Evolutionary conservation across 2,888 invertebrate genomes (phyloP), one percentile per base, ranked within the genome.

Genomic region (Leucophenga maculata): DNA sequence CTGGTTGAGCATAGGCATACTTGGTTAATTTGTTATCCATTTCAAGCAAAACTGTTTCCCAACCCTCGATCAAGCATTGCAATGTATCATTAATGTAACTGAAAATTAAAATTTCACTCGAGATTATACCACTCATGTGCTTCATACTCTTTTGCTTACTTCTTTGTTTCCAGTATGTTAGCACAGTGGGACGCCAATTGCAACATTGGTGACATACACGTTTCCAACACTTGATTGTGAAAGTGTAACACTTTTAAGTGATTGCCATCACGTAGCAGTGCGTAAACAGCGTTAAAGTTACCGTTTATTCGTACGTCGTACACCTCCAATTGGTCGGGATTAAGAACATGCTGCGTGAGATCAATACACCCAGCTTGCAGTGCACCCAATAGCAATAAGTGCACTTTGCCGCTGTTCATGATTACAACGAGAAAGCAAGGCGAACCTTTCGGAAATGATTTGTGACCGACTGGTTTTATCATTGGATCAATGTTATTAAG

Each of bases 31-130:
- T 98, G 62, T 94, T 93, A 86, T 98, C 97, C 93, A 98, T 95
- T 90, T 98, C 97, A 55, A 97, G 87, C 48, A 98, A 90, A 80
- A 97, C 96, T 75, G 95, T 96, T 86, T 98, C 98, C 97, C 97
- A 98, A 0, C 97, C 95, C 89, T 97, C 97, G 50, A 92, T 93
- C 75, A 97, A 93, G 8, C 94, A 93, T 77, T 92, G 91, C 88
- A 96, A 93, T 0, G 95, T 95, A 77, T 93, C 93, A 68, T 93
- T 93, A 44, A 96, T 89, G 73, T 91, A 90, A 67, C 89, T 88
- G 48, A 16, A 72, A 70, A n/a, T 13, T n/a, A 32, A 67, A 46
- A 64, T 55, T 52, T 6, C 8, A 50, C n/a, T 54, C 6, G n/a
- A 20, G 8, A 22, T 31, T 48, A 26, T 48, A 6, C 16, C 20